Evolutionary conservation across 2,888 invertebrate species (phyloP).

Genomic region (Habroteleia sp.): DNA sequence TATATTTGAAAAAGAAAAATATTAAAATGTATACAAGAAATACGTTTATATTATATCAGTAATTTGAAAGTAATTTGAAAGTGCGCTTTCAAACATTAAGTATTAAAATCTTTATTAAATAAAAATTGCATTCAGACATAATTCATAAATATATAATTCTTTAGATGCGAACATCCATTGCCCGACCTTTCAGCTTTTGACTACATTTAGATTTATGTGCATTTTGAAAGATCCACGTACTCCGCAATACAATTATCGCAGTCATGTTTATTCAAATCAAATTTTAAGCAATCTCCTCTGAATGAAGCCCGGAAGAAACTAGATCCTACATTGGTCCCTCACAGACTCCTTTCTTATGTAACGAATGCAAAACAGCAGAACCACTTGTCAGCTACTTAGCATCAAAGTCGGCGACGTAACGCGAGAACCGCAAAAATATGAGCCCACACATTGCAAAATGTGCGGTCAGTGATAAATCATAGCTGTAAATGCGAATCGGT

Average conservation of each 20-base stretch:
- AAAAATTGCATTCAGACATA: no score
- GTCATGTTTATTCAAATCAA: conserved; percentile 30
- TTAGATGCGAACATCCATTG: no score
- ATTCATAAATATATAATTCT: no score
- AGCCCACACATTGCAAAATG: conserved; percentile 46
- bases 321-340: background rate
- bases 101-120: no score
- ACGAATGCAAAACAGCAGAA: conserved; percentile 24
- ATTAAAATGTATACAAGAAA: no score
- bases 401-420: conserved; percentile 40
- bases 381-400: conserved; percentile 39
- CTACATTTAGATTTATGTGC: background rate
- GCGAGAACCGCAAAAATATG: conserved; percentile 49
- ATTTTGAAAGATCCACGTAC: background rate
- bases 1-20: no score
- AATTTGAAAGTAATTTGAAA: no score
- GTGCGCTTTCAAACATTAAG: no score
- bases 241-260: conserved; percentile 3
- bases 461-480: conserved; percentile 57
- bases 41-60: no score
- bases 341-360: background rate
- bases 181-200: background rate
- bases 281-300: background rate
- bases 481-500: conserved; percentile 50
- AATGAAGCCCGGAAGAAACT: conserved; percentile 23